Evolutionary conservation across 2,113 vertebrate species (phyloP).

Genomic region (Dipodomys ordii): DNA sequence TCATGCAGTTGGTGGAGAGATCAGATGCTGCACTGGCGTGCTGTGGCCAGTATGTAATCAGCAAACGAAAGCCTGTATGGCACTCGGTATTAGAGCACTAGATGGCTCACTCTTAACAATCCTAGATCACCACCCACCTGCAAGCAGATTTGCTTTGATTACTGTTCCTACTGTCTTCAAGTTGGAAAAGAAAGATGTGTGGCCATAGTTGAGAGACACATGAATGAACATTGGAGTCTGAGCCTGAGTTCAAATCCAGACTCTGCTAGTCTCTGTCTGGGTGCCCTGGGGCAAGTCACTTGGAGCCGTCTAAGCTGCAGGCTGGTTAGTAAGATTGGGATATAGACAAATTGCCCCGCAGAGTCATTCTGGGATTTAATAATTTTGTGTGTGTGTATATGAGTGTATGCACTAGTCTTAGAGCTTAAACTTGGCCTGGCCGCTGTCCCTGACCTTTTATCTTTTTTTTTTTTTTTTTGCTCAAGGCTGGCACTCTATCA

Average conservation of each 20-base stretch:
- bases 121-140: neutral
- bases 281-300: neutral
- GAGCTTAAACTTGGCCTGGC: too few relatives aligned
- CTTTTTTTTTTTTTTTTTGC: too few relatives aligned
- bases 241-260: neutral
- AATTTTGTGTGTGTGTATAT: too few relatives aligned
- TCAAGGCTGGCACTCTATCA: too few relatives aligned
- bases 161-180: neutral
- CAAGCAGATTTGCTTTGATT: neutral
- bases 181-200: neutral
- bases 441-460: too few relatives aligned
- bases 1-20: neutral
- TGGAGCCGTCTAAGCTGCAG: neutral
- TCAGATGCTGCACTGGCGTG: neutral
- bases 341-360: accelerated
- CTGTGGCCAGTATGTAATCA: neutral
- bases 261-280: neutral
- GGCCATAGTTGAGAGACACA: neutral
- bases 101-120: neutral
- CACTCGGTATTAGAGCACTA: neutral
- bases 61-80: neutral
- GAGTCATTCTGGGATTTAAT: neutral
- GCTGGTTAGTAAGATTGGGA: neutral
- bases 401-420: too few relatives aligned
- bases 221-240: neutral